Base-by-base conservation (phyloP, 2,797 vertebrate genomes). In the Xiphorhynchus erythropygius region DNA sequence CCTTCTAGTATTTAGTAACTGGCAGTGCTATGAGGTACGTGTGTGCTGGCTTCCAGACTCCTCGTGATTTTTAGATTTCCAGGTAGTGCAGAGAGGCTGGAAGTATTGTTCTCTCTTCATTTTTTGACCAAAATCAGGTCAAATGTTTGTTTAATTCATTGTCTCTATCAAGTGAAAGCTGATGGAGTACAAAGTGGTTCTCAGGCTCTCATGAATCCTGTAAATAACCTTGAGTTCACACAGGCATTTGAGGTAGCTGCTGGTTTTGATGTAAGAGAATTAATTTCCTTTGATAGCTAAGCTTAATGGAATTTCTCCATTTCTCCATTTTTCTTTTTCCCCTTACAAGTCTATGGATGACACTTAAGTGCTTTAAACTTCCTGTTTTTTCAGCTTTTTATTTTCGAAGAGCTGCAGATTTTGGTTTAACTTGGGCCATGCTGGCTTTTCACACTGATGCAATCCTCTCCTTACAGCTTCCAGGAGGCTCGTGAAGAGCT, bases 401-500 rank as follows among this genome's bases (percentile, higher is more conserved):
- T 81, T 92, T 78, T 30, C 27, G n/a, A 55, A 71, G 53, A 69
- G 67, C 62, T 59, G 52, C 75, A 39, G 39, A 6, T 65, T 92
- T 18, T 19, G 50, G 18, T 32, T 42, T 30, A 79, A 21, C n/a
- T 49, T 73, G 89, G 37, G 67, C 86, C 56, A 12, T 76, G 57
- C 41, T 90, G 65, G 30, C 11, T 79, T 91, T 80, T 33, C 52
- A 71, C 75, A 13, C 60, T 94, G 83, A 49, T 78, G 17, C 37
- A 87, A 74, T 75, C 25, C 32, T 97, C 21, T 93, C 92, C 62
- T 94, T 89, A 59, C 81, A 99, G 99, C 97, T 99, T 98, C 97
- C 98, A 99, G 86, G 99, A 99, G 84, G 99, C 99, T 84, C 99
- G 99, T 82, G 99, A 99, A 94, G 99, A 99, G 96, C 98, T 99